A percentile compares a stretch with the other conserved stretches of the same genome.
These are phyloP conservation scores for Cerastis rubricosa DNA, from an alignment of 2,888 invertebrate species.

Conservation along the genomic window DNA sequence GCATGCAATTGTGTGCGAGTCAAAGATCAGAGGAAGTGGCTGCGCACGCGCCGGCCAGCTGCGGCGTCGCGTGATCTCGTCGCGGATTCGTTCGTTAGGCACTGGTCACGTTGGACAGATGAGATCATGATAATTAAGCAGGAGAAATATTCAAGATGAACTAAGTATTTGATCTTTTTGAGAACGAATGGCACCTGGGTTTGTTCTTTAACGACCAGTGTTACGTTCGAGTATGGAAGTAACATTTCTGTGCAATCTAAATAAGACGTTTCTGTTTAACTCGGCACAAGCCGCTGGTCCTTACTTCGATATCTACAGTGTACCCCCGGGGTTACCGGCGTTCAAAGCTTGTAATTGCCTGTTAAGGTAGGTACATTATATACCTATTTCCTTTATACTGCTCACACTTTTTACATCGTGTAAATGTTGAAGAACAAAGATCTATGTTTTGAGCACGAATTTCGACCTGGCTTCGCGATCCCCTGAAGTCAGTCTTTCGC, in stretches of 20 bases:
- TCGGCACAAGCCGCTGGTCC: not conserved
- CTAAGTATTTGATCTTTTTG: slow-evolving; percentile 13
- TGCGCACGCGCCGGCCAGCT: slow-evolving; percentile 78
- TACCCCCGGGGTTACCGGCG: not conserved
- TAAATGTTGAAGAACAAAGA: not conserved
- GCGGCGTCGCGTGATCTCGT: slow-evolving; percentile 54
- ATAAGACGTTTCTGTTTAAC: not conserved
- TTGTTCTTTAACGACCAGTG: not conserved
- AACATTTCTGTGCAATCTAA: not conserved
- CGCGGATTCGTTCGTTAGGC: slow-evolving; percentile 71
- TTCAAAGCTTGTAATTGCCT: not conserved
- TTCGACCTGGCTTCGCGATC: not conserved
- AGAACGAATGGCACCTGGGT: slow-evolving; percentile 3
- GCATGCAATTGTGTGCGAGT: slow-evolving; percentile 87
- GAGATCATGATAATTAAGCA: slow-evolving; percentile 63
- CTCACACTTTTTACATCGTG: not conserved
- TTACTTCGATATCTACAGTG: not conserved
- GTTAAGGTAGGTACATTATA: not conserved
- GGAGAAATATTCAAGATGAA: slow-evolving; percentile 35
- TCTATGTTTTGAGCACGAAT: not conserved
- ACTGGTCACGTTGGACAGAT: slow-evolving; percentile 73
- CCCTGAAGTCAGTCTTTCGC: not conserved
- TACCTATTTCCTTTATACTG: not conserved
- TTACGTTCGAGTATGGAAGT: not conserved
- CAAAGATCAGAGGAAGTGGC: slow-evolving; percentile 90